Base-by-base conservation (phyloP, 2,888 invertebrate genomes). In the Melinaea marsaeus region DNA sequence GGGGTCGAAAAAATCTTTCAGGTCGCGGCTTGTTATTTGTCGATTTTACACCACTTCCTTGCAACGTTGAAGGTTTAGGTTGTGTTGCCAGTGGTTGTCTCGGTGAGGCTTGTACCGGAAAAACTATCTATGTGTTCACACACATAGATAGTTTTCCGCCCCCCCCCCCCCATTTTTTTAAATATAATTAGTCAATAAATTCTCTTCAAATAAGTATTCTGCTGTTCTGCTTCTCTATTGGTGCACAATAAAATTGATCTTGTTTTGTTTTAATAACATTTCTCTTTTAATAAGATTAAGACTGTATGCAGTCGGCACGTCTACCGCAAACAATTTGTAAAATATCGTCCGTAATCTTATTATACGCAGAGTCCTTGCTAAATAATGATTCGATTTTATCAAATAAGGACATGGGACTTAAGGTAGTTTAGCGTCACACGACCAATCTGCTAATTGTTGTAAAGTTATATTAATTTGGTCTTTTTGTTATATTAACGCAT, bases 341-440 rank as follows among this genome's bases (percentile, higher is more conserved):
- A 9, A 45, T 9, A 11, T 45, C 45, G 11, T 45, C 45, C 45
- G 45, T 45, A 45, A 22, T 22, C 22, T 22, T 22, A 22, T 22
- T 22, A 22, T 22, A 22, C 22, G 22, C 22, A 22, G 22, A 45
- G 11, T 45, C 45, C 11, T 45, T 45, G 6, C 2, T 9, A 45
- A 45, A 45, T 45, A 45, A 45, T 45, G 45, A 45, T 45, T 45
- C 45, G 45, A 45, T 45, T 45, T 45, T 45, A 45, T 45, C 45
- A 45, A 45, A 45, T 11, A 45, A 45, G 6, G 45, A 45, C 22
- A 22, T 22, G 22, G 22, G 22, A 22, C 22, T 1, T 22, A 22
- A 22, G 22, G 22, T 22, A 22, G 22, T 22, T 22, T 22, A 22
- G 22, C 22, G 22, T 22, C 22, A 22, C 22, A 22, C 22, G 22